Base-by-base conservation (phyloP, 2,888 invertebrate genomes). In the Prosopocoilus inquinatus region DNA sequence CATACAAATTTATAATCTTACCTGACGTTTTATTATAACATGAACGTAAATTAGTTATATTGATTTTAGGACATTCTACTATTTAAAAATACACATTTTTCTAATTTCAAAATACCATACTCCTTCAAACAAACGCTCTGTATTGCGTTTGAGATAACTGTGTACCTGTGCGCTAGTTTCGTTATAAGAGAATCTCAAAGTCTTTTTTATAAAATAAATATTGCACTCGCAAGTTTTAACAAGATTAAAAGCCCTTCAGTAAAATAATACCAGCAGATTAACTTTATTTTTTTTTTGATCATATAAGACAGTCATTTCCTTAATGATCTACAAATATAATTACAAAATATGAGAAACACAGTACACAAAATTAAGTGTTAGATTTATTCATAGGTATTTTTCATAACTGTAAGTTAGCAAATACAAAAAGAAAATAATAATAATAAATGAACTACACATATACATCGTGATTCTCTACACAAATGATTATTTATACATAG, bases 401-500 rank as follows among this genome's bases (percentile, higher is more conserved):
- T 74, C 67, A 69, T 67, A 66, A 64, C 68, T 66, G 68, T 72
- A 73, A 71, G 70, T 72, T 68, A 70, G 75, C 74, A 74, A 73
- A 75, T 75, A 77, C 75, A 76, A 76, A 76, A 74, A 73, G 74
- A 75, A 75, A 76, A 74, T 75, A 75, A 75, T 75, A 28, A 28
- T 28, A 28, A 28, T 28, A 75, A 73, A 72, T 75, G 75, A 77
- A 77, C 75, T 76, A 76, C 77, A 77, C 75, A 76, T 76, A 75
- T 76, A 77, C 76, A 75, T 74, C 73, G 74, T 74, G 62, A 60
- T 67, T 67, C 63, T 66, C 67, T 68, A 74, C 75, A 73, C 72
- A 71, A 72, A 72, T 75, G 75, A 73, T 73, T 75, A 76, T 76
- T 76, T 78, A 77, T 77, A 78, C 78, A 77, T 75, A 75, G 75